Evolutionary conservation across 2,113 vertebrate genomes (phyloP).

Genomic region (Choloepus hoffmanni): DNA sequence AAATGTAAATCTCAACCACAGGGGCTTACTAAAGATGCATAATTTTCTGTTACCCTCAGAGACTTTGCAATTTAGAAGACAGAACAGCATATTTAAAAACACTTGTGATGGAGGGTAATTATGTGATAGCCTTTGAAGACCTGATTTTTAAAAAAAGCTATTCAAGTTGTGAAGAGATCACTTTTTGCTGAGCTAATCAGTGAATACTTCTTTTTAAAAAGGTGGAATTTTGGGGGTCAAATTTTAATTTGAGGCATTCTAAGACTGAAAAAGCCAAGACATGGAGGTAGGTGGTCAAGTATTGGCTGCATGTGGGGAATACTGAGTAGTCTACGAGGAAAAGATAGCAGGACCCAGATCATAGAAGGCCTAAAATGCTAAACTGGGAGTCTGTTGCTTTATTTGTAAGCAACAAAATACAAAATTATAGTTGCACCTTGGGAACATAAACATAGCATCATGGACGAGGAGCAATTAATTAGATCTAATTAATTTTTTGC

Average conservation of each 20-base stretch:
- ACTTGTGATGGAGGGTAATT: neutral
- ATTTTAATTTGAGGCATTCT: neutral
- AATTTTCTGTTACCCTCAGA: neutral
- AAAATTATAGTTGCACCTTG: slow-evolving; percentile 6
- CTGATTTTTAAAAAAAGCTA: neutral
- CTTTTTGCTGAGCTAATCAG: neutral
- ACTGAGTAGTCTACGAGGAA: neutral
- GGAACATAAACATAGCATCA: slow-evolving; percentile 29
- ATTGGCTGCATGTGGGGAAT: neutral
- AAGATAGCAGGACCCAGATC: neutral
- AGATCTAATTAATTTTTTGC: neutral
- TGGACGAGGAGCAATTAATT: neutral
- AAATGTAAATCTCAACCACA: neutral
- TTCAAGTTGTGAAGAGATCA: neutral
- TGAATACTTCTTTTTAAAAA: slow-evolving; percentile 33
- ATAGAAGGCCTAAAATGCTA: neutral
- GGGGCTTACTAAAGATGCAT: neutral
- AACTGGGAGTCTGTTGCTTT: neutral
- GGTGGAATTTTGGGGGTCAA: neutral
- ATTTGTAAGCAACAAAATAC: slow-evolving; percentile 53
- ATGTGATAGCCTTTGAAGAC: slow-evolving; percentile 13
- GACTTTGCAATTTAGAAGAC: neutral
- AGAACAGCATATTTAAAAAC: neutral
- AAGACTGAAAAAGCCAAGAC: neutral
- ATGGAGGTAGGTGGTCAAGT: neutral